A percentile compares a stretch with the other conserved stretches of the same genome.
Conservation (phyloP, 2,888 invertebrate genomes). For the Merodon equestris region DNA sequence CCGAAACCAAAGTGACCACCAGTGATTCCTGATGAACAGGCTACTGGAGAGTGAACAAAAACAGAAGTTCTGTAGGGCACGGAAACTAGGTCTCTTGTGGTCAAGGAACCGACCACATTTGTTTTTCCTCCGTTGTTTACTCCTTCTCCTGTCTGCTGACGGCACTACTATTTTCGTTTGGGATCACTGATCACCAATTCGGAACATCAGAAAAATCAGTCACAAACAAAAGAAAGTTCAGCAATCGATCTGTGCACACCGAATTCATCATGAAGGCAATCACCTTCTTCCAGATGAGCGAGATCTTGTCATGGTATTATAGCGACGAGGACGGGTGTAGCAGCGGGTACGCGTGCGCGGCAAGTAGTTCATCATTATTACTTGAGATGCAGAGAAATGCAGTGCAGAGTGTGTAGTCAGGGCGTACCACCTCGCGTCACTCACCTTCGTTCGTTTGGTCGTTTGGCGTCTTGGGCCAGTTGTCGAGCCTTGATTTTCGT, state of each 20-base stretch:
- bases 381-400: constrained; percentile 44
- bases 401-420: constrained; percentile 13
- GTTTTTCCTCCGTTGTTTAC: no score
- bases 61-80: constrained; percentile 30
- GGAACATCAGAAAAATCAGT: constrained; percentile 10
- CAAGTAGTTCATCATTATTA: constrained; percentile 50
- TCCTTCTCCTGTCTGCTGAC: constrained; percentile 9
- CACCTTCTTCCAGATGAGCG: constrained; percentile 37
- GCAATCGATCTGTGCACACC: constrained; percentile 20
- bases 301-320: constrained; percentile 33
- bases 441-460: not conserved
- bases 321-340: not conserved
- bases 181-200: not conserved
- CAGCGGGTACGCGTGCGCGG: constrained; percentile 28
- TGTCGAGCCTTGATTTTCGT: constrained; percentile 43
- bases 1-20: not conserved
- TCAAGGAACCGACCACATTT: constrained; percentile 23
- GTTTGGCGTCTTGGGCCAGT: not conserved
- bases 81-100: constrained; percentile 39
- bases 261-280: constrained; percentile 28
- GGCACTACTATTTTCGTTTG: constrained; percentile 14
- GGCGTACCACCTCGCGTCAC: constrained; percentile 5
- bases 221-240: constrained; percentile 50
- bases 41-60: constrained; percentile 24
- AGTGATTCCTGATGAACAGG: no score